A percentile compares a stretch with the other conserved stretches of the same genome.
phyloP scores from a whole-genome alignment of 1,140 invertebrate genomes.

The Meloidogyne exigua region DNA sequence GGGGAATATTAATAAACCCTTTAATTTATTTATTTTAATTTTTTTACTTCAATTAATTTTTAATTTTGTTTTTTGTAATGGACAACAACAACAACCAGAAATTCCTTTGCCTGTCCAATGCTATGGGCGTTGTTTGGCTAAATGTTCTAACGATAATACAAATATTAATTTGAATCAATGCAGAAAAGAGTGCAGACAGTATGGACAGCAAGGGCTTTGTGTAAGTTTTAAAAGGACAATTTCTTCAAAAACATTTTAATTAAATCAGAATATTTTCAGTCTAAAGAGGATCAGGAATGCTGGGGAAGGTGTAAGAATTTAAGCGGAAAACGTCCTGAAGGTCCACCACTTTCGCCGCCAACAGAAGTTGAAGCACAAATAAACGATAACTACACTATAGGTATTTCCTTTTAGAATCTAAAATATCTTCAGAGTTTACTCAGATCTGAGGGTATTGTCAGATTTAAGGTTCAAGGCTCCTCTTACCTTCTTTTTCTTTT shows the following conservation, averaged over 20 bases:
- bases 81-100: not conserved
- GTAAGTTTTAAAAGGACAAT: too few relatives aligned
- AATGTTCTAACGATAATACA: not conserved
- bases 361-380: slow-evolving; percentile 23
- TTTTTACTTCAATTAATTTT: not conserved
- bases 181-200: slow-evolving; percentile 14
- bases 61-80: not conserved
- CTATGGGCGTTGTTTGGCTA: not conserved
- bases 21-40: not conserved
- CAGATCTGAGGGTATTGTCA: too few relatives aligned
- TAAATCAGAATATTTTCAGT: slow-evolving; percentile 20
- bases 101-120: not conserved
- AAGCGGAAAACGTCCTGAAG: not conserved
- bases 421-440: too few relatives aligned
- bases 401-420: slow-evolving; percentile 16
- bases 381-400: not conserved
- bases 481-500: too few relatives aligned
- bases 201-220: slow-evolving; percentile 14
- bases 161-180: not conserved
- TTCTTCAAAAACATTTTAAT: not conserved
- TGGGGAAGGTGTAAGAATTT: slow-evolving; percentile 48
- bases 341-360: not conserved
- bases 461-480: too few relatives aligned
- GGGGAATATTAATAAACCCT: not conserved
- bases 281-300: slow-evolving; percentile 25